A percentile compares a stretch with the other conserved stretches of the same genome.
Evolutionary conservation across 2,113 vertebrate species (phyloP).

Genomic region (Tautogolabrus adspersus): DNA sequence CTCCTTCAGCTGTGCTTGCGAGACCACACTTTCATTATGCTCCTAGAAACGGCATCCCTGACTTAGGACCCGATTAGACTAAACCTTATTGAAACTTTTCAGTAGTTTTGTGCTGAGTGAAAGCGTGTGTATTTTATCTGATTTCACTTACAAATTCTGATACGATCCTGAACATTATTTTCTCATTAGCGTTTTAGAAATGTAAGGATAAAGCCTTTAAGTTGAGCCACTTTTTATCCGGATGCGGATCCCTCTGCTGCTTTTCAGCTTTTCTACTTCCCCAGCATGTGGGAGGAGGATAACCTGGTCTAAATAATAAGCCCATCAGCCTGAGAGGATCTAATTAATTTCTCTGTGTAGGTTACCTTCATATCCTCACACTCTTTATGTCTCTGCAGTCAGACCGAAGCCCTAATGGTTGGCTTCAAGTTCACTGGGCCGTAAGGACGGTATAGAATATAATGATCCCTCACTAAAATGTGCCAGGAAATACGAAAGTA

Average conservation of each 20-base stretch:
- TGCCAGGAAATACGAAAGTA: conserved; percentile 23
- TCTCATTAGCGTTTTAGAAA: neutral
- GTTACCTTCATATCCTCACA: conserved; percentile 48
- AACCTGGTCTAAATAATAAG: conserved; percentile 53
- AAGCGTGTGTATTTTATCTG: too few species aligned
- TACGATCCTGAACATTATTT: neutral
- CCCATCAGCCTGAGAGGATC: conserved; percentile 39
- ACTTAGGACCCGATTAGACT: too few species aligned
- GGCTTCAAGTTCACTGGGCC: conserved; percentile 39
- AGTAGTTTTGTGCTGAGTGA: too few species aligned
- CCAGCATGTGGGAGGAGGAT: conserved; percentile 19
- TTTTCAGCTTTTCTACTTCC: conserved; percentile 32
- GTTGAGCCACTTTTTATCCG: neutral
- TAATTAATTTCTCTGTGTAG: conserved; percentile 48
- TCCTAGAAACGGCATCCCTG: too few species aligned
- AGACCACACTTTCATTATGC: too few species aligned
- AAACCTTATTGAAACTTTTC: too few species aligned
- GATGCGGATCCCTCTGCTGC: neutral
- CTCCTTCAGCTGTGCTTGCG: too few species aligned
- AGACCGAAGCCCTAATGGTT: conserved; percentile 25
- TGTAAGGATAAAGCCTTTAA: neutral
- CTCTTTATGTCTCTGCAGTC: conserved; percentile 28
- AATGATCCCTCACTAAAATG: conserved; percentile 40
- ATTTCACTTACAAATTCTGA: too few species aligned
- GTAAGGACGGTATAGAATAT: conserved; percentile 39